Conservation (phyloP, 2,797 vertebrate genomes). For the Gephyroberyx darwinii region DNA sequence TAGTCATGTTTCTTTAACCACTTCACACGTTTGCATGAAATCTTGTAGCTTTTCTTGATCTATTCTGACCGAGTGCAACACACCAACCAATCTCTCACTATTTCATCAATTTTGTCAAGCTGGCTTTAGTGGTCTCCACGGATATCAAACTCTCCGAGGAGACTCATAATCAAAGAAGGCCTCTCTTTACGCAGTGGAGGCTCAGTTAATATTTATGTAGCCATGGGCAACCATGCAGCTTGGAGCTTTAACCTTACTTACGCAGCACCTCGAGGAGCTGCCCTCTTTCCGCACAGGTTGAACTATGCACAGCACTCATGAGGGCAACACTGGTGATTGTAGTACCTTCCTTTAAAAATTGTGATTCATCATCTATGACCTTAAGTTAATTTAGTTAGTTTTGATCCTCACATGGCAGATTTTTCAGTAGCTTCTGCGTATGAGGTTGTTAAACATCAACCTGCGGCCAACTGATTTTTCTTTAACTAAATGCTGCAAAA, state of each 20-base stretch:
- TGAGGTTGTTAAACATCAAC: background rate
- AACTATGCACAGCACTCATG: conserved; percentile 41
- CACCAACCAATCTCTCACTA: conserved; percentile 44
- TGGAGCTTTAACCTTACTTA: conserved; percentile 65
- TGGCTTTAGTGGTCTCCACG: conserved; percentile 69
- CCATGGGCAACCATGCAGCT: conserved; percentile 71
- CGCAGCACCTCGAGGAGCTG: conserved; percentile 55
- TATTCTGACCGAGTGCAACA: conserved; percentile 51
- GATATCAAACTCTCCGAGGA: conserved; percentile 68
- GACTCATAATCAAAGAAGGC: conserved; percentile 75
- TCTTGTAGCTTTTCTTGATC: conserved; percentile 41
- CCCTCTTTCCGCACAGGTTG: conserved; percentile 40
- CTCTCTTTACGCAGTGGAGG: conserved; percentile 67
- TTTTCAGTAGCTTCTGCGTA: background rate
- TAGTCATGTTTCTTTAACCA: conserved; percentile 32
- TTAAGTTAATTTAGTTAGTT: conserved; percentile 7
- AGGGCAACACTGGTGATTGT: conserved; percentile 27
- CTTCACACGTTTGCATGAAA: conserved; percentile 59
- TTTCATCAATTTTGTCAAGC: conserved; percentile 70
- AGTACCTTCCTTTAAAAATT: background rate
- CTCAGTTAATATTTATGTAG: conserved; percentile 82
- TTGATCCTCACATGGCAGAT: background rate
- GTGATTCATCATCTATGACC: background rate
- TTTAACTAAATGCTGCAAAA: background rate
- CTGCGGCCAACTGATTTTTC: background rate